Percentiles rank a stretch among this genome's conserved stretches.
Evolutionary conservation across 2,797 vertebrate genomes (phyloP).

Genomic region (Sorex maritimensis): DNA sequence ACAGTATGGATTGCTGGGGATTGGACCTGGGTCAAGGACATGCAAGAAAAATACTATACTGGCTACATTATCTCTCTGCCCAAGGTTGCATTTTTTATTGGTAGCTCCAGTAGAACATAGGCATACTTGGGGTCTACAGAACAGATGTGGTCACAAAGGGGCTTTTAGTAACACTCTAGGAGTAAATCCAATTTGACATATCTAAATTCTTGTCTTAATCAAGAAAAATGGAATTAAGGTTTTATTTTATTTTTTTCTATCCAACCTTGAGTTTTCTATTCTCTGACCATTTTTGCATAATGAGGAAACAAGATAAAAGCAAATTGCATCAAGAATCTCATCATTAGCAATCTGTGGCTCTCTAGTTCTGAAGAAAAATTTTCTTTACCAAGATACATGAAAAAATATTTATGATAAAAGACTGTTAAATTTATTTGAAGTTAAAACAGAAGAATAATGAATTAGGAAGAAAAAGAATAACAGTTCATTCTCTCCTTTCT

Average conservation of each 20-base stretch:
- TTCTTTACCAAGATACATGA: not conserved
- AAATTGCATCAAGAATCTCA: not conserved
- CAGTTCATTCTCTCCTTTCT: not conserved
- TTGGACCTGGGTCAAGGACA: too few relatives aligned
- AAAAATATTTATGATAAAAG: not conserved
- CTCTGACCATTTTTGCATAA: conserved; percentile 46
- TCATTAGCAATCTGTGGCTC: not conserved
- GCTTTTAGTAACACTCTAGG: not conserved
- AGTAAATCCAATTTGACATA: not conserved
- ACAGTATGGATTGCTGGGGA: too few relatives aligned
- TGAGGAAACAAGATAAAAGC: conserved; percentile 13
- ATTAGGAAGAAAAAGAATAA: conserved; percentile 12
- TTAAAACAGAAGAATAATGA: not conserved
- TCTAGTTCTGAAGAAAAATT: not conserved
- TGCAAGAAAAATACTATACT: too few relatives aligned
- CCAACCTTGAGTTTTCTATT: not conserved
- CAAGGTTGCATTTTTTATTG: not conserved
- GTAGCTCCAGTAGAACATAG: not conserved
- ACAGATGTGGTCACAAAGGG: not conserved
- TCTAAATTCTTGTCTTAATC: not conserved
- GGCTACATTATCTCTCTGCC: too few relatives aligned
- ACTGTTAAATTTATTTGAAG: conserved; percentile 4
- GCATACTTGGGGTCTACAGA: rapidly evolving
- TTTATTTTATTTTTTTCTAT: not conserved
- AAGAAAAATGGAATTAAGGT: not conserved